Evolutionary conservation across 2,113 vertebrate genomes (phyloP).

Genomic region (Prunella himalayana): DNA sequence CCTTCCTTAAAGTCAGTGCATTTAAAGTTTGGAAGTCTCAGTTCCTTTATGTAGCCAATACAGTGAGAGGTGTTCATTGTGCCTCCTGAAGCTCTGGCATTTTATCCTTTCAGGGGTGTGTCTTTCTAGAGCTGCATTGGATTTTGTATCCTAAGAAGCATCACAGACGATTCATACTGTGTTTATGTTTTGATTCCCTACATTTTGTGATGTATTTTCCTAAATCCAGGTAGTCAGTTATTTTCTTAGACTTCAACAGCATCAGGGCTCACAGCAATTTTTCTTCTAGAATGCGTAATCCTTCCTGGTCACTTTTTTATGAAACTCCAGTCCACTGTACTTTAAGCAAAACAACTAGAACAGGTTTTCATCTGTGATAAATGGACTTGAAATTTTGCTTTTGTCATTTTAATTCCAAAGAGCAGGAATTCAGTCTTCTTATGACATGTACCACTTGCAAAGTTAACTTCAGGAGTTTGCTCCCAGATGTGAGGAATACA

Average conservation of each 20-base stretch:
- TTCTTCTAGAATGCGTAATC: background rate
- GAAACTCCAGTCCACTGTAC: background rate
- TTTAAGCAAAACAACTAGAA: background rate
- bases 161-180: background rate
- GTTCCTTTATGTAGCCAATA: background rate
- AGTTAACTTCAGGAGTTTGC: background rate
- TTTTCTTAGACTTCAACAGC: background rate
- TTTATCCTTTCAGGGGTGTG: background rate
- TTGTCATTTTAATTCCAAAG: background rate
- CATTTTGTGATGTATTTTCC: background rate
- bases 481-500: background rate
- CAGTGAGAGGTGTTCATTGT: background rate
- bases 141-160: background rate
- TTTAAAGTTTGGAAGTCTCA: background rate
- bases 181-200: background rate
- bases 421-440: background rate
- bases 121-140: background rate
- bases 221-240: background rate
- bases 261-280: background rate
- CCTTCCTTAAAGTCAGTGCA: background rate
- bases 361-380: conserved; percentile 3
- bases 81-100: background rate
- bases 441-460: background rate
- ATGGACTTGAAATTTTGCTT: background rate
- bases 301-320: background rate